phyloP scores from a whole-genome alignment of 2,888 invertebrate species.

The Drymonia ruficornis region DNA sequence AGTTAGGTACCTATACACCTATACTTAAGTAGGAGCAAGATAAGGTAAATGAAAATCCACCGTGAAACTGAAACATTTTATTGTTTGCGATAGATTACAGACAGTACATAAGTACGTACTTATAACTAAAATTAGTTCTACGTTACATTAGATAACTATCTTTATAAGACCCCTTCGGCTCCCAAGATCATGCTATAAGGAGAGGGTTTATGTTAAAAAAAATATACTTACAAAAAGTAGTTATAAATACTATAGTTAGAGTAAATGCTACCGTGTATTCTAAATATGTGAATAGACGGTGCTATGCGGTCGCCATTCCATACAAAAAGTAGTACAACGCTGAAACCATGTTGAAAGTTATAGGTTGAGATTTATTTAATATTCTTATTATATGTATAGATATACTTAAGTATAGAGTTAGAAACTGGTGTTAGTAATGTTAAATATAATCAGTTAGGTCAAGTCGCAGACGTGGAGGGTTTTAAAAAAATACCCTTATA shows the following conservation, averaged over 20 bases:
- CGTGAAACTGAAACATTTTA: constrained; percentile 16
- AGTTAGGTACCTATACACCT: no score
- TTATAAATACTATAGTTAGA: constrained; percentile 11
- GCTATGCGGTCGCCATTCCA: constrained; percentile 6
- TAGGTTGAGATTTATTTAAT: background rate
- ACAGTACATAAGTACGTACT: constrained; percentile 22
- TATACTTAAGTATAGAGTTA: no score
- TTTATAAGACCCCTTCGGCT: constrained; percentile 4
- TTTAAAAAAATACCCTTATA: background rate
- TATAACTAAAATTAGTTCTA: constrained; percentile 26
- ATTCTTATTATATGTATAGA: no score
- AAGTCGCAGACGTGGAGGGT: background rate
- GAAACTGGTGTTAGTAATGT: background rate
- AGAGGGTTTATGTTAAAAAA: constrained; percentile 3
- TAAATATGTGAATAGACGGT: constrained; percentile 6
- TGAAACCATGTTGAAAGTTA: background rate
- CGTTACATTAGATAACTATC: constrained; percentile 17
- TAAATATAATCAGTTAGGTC: background rate
- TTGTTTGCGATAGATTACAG: constrained; percentile 24
- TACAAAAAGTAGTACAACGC: background rate
- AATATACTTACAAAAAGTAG: constrained; percentile 13
- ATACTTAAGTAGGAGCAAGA: no score
- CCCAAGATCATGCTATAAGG: background rate
- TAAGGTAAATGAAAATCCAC: background rate
- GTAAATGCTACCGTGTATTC: constrained; percentile 12